A percentile compares a stretch with the other conserved stretches of the same genome.
These are phyloP conservation scores for Myzus persicae DNA, from an alignment of 1,140 invertebrate genomes.

Conservation along the genomic window DNA sequence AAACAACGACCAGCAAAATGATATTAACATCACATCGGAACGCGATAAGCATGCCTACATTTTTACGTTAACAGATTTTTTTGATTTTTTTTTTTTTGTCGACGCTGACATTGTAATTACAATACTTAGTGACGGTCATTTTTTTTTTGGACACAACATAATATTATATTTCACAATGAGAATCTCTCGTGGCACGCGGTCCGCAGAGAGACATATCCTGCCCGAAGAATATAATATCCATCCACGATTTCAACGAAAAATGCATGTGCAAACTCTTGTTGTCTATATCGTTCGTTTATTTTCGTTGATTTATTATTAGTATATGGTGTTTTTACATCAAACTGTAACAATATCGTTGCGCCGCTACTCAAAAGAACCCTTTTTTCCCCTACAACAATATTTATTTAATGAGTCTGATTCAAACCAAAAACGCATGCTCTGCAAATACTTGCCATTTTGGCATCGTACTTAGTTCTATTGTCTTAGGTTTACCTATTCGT, in stretches of 20 bases:
- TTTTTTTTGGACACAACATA: not conserved
- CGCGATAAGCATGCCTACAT: not conserved
- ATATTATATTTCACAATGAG: not conserved
- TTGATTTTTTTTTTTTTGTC: too few relatives aligned
- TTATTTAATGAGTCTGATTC: not conserved
- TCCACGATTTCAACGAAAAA: not conserved
- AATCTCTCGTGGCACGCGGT: not conserved
- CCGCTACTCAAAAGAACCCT: not conserved
- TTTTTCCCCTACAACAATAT: not conserved
- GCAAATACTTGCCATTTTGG: not conserved
- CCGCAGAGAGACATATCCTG: too few relatives aligned
- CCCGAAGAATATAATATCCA: too few relatives aligned
- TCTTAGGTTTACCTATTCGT: not conserved
- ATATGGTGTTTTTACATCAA: too few relatives aligned
- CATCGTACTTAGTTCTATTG: not conserved
- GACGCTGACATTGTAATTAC: not conserved
- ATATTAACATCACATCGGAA: not conserved
- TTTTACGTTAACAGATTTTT: not conserved
- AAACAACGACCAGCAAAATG: not conserved
- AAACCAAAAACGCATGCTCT: too few relatives aligned
- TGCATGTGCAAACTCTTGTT: not conserved
- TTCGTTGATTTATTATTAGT: too few relatives aligned
- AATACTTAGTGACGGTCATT: not conserved
- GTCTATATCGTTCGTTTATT: too few relatives aligned
- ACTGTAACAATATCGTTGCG: too few relatives aligned